phyloP scores from a whole-genome alignment of 1,140 invertebrate species.

The Cydia strobilella region DNA sequence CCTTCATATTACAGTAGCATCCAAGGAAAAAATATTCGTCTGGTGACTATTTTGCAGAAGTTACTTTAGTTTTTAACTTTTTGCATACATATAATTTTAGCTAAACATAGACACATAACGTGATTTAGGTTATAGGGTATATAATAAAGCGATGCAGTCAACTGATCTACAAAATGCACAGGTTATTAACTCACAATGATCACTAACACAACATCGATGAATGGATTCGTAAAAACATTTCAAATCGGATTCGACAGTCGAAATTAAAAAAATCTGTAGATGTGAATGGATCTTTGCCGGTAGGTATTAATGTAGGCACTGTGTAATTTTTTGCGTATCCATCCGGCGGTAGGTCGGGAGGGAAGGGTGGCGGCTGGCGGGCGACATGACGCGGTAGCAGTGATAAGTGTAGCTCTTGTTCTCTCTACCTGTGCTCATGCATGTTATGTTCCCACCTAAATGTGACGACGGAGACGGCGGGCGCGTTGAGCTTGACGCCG shows the following conservation, averaged over 20 bases:
- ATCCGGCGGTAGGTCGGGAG: not conserved
- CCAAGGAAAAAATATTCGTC: not conserved
- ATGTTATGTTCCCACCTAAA: slow-evolving; percentile 89
- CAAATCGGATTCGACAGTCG: too few relatives aligned
- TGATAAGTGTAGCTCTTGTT: slow-evolving; percentile 66
- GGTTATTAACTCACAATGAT: slow-evolving; percentile 23
- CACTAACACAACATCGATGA: slow-evolving; percentile 26
- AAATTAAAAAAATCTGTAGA: too few relatives aligned
- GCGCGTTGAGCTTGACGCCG: slow-evolving; percentile 83
- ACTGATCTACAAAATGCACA: slow-evolving; percentile 12
- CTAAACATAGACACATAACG: not conserved
- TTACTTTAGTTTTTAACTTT: not conserved
- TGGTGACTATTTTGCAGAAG: not conserved
- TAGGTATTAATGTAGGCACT: too few relatives aligned
- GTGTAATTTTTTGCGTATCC: not conserved
- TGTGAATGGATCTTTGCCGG: too few relatives aligned
- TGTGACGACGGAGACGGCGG: slow-evolving; percentile 90
- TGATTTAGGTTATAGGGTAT: not conserved
- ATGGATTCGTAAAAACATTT: not conserved
- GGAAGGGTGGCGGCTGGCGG: slow-evolving; percentile 14
- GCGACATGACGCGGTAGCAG: slow-evolving; percentile 36
- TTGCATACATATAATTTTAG: not conserved
- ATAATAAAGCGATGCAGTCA: not conserved
- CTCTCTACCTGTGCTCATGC: slow-evolving; percentile 84
- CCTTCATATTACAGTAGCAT: too few relatives aligned